Conservation (phyloP, 2,888 invertebrate species). For the Neuroscelio doddi region DNA sequence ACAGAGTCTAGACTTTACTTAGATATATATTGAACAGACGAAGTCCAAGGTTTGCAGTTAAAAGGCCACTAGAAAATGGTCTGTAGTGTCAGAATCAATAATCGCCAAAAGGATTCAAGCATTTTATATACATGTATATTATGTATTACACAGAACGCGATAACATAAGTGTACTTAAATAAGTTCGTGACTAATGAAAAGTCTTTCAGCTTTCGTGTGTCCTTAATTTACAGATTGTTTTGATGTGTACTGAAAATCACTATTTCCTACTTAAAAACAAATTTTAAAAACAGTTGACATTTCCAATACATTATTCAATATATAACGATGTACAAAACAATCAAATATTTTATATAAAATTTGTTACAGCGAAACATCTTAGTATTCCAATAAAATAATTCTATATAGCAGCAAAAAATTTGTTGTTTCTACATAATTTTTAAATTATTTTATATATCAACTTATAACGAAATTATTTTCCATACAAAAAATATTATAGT, state of each 20-base stretch:
- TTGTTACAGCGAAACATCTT: too few species aligned
- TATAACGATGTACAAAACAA: too few species aligned
- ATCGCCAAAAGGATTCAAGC: slow-evolving; percentile 31
- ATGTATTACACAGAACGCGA: slow-evolving; percentile 23
- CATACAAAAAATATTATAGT: too few species aligned
- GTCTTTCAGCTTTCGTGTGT: slow-evolving; percentile 17
- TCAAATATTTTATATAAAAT: too few species aligned
- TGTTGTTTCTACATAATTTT: too few species aligned
- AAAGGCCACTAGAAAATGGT: slow-evolving; percentile 42
- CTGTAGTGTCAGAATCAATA: slow-evolving; percentile 49
- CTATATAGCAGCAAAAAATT: too few species aligned
- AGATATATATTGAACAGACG: slow-evolving; percentile 11
- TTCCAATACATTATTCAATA: too few species aligned
- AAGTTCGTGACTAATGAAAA: slow-evolving; percentile 47
- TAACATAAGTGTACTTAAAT: slow-evolving; percentile 34
- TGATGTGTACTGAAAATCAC: slow-evolving; percentile 10
- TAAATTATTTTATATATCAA: too few species aligned
- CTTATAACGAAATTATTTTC: too few species aligned
- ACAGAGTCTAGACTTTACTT: background rate
- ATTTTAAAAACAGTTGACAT: too few species aligned
- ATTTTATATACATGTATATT: slow-evolving; percentile 16
- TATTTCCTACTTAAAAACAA: too few species aligned
- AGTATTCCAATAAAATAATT: too few species aligned
- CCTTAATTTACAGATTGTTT: slow-evolving; percentile 27
- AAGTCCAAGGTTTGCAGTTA: slow-evolving; percentile 37